A percentile compares a stretch with the other conserved stretches of the same genome.
Conservation (phyloP, 2,797 vertebrate genomes). For the Sarcoramphus papa region DNA sequence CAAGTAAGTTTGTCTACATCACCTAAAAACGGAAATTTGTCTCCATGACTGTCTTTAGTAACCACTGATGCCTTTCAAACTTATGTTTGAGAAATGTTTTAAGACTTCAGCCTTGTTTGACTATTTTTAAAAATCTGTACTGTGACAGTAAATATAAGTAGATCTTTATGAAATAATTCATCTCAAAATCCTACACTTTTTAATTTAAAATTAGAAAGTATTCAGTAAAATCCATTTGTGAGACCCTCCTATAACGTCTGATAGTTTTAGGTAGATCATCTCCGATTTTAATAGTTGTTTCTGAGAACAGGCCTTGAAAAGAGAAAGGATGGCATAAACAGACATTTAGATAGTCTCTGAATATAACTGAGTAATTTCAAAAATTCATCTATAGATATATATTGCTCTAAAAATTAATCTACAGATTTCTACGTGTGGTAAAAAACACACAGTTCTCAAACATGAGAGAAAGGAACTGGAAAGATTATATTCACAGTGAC, state of each 20-base stretch:
- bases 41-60: neutral
- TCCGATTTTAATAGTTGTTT: neutral
- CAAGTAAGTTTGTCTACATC: neutral
- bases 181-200: neutral
- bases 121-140: neutral
- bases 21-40: neutral
- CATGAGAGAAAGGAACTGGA: neutral
- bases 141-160: neutral
- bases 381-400: neutral
- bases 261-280: neutral
- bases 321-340: neutral
- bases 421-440: neutral
- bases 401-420: neutral
- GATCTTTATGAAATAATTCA: neutral
- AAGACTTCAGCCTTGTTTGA: neutral
- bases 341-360: neutral
- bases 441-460: neutral
- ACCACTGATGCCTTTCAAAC: neutral
- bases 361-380: neutral
- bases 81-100: neutral
- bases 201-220: neutral
- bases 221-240: neutral
- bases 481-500: neutral
- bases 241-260: neutral
- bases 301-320: neutral